phyloP scores from a whole-genome alignment of 2,888 invertebrate genomes.

The Pammene aurita region DNA sequence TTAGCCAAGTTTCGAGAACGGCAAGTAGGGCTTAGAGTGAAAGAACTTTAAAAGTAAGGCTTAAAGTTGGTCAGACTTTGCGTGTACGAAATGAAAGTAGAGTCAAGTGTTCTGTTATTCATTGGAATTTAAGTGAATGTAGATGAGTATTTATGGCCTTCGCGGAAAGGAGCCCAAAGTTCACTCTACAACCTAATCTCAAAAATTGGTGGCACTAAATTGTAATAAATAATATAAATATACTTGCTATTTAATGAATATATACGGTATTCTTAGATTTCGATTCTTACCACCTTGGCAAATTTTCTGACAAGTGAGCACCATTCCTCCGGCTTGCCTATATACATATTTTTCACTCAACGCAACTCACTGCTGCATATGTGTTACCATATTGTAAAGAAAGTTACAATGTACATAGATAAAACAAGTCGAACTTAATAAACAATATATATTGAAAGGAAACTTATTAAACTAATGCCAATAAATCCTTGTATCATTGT shows the following conservation, averaged over 20 bases:
- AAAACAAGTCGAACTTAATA: background rate
- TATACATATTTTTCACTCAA: too few relatives aligned
- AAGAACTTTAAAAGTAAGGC: slow-evolving; percentile 19
- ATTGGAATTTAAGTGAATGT: background rate
- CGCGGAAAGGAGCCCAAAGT: background rate
- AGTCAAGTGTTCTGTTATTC: slow-evolving; percentile 9
- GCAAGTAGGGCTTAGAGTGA: slow-evolving; percentile 12
- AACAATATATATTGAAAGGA: background rate
- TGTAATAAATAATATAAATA: too few relatives aligned
- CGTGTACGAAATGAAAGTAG: slow-evolving; percentile 8
- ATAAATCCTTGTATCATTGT: slow-evolving; percentile 14
- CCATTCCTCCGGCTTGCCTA: too few relatives aligned
- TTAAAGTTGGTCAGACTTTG: slow-evolving; percentile 15
- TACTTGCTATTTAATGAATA: too few relatives aligned
- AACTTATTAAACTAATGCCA: slow-evolving; percentile 7
- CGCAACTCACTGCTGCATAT: too few relatives aligned
- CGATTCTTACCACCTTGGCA: too few relatives aligned
- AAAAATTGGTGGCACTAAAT: too few relatives aligned
- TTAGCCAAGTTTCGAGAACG: slow-evolving; percentile 7
- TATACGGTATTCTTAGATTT: too few relatives aligned
- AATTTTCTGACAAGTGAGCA: too few relatives aligned
- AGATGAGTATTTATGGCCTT: background rate
- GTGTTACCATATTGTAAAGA: too few relatives aligned
- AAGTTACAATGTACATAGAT: too few relatives aligned
- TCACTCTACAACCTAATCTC: too few relatives aligned